phyloP scores from a whole-genome alignment of 2,888 invertebrate genomes.

The Epinotia brunnichana region DNA sequence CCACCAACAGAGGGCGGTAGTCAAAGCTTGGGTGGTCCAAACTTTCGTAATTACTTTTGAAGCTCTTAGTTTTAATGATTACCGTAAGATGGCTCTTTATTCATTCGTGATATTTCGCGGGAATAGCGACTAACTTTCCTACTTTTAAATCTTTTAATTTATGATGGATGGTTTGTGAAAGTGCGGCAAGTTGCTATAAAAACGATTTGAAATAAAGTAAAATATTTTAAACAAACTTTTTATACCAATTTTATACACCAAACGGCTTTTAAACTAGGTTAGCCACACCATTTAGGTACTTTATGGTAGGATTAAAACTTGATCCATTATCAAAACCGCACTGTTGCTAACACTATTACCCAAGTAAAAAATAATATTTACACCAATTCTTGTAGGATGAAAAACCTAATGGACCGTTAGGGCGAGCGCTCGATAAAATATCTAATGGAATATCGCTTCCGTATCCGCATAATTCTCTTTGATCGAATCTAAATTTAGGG shows the following conservation, averaged over 20 bases:
- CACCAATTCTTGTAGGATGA: slow-evolving; percentile 46
- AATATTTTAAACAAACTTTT: background rate
- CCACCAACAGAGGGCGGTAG: slow-evolving; percentile 23
- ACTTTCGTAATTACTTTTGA: too few species aligned
- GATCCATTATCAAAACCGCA: slow-evolving; percentile 26
- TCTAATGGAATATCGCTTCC: slow-evolving; percentile 61
- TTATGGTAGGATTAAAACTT: slow-evolving; percentile 20
- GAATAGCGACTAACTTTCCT: background rate
- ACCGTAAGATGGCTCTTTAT: slow-evolving; percentile 5
- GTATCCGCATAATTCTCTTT: slow-evolving; percentile 63
- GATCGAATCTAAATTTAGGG: slow-evolving; percentile 59
- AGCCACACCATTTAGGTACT: background rate
- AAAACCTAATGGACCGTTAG: slow-evolving; percentile 59
- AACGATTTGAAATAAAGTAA: background rate
- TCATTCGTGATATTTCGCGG: background rate
- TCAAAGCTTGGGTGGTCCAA: background rate
- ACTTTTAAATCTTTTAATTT: background rate
- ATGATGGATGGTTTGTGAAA: too few species aligned
- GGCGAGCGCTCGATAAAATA: slow-evolving; percentile 67
- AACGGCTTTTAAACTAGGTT: slow-evolving; percentile 19
- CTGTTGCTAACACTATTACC: slow-evolving; percentile 33
- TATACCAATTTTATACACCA: background rate
- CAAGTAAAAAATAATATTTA: slow-evolving; percentile 51
- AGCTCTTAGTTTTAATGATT: background rate
- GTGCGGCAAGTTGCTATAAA: background rate